Evolutionary conservation across 2,797 vertebrate species (phyloP), one percentile per base, ranked within the genome.

Genomic region (Coccyzus lansbergi): DNA sequence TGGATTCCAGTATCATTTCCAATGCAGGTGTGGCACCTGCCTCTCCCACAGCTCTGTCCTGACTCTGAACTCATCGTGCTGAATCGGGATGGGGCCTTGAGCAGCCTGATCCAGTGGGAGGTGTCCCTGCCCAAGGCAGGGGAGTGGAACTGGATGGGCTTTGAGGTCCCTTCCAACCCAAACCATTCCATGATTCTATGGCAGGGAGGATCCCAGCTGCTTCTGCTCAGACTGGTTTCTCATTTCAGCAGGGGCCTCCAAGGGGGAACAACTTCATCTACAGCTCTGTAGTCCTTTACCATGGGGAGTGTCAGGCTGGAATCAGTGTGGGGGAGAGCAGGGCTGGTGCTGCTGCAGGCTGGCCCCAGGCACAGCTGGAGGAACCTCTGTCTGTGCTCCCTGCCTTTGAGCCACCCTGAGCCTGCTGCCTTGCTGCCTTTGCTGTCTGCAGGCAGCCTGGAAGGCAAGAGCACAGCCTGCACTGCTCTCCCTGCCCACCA

Each of bases 51-150:
- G 42, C n/a, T 33, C 55, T 25, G 29, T 59, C 40, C 75, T 20
- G 18, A 12, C 3, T 25, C 36, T 4, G 0, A 14, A 38, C 5
- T 33, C 1, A 0, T 3, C 3, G 5, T 4, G n/a, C n/a, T n/a
- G n/a, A n/a, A n/a, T n/a, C n/a, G n/a, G n/a, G n/a, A n/a, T n/a
- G n/a, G n/a, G n/a, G n/a, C n/a, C n/a, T n/a, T n/a, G n/a, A n/a
- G n/a, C n/a, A n/a, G n/a, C n/a, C n/a, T n/a, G n/a, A n/a, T n/a
- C n/a, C n/a, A n/a, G n/a, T n/a, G n/a, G n/a, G n/a, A n/a, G n/a
- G n/a, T n/a, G n/a, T n/a, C n/a, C n/a, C n/a, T n/a, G n/a, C n/a
- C n/a, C n/a, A n/a, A n/a, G n/a, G n/a, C n/a, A n/a, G n/a, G n/a
- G n/a, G n/a, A n/a, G n/a, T n/a, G n/a, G n/a, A n/a, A n/a, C n/a